These are phyloP conservation scores for Aldabrachelys gigantea DNA, from an alignment of 2,113 vertebrate genomes.

Conservation along the genomic window DNA sequence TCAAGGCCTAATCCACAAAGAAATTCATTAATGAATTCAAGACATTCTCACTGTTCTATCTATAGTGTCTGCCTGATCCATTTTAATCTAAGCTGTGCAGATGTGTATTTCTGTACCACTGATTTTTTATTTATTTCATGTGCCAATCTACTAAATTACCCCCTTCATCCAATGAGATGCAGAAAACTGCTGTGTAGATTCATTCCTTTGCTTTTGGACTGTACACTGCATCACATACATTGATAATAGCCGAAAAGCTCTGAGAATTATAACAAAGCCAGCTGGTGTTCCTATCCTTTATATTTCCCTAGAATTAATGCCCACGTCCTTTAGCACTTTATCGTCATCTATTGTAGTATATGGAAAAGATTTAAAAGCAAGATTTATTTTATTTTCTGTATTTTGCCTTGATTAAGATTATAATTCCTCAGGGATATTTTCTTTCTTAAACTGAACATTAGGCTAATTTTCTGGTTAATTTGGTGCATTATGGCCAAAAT, in stretches of 20 bases:
- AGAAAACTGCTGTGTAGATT: not conserved
- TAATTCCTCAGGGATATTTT: conserved; percentile 54
- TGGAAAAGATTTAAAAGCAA: conserved; percentile 53
- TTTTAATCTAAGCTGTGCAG: conserved; percentile 17
- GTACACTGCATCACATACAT: not conserved
- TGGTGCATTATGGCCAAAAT: not conserved
- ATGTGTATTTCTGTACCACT: not conserved
- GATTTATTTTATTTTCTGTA: conserved; percentile 57
- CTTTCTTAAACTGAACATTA: conserved; percentile 39
- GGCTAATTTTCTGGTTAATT: not conserved
- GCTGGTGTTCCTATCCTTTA: not conserved
- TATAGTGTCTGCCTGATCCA: conserved; percentile 3
- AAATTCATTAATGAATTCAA: conserved; percentile 75
- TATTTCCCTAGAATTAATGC: conserved; percentile 13
- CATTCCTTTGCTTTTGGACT: not conserved
- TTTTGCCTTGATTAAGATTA: conserved; percentile 63
- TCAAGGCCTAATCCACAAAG: conserved; percentile 67
- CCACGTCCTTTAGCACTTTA: conserved; percentile 44
- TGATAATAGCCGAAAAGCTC: not conserved
- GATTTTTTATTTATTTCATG: not conserved
- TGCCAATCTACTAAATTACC: not conserved
- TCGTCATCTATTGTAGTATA: not conserved
- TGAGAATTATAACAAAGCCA: not conserved
- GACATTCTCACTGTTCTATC: conserved; percentile 58
- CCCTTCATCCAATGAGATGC: not conserved